Evolutionary conservation across 2,797 vertebrate species (phyloP).

Genomic region (Pseudotriccus pelzelni): DNA sequence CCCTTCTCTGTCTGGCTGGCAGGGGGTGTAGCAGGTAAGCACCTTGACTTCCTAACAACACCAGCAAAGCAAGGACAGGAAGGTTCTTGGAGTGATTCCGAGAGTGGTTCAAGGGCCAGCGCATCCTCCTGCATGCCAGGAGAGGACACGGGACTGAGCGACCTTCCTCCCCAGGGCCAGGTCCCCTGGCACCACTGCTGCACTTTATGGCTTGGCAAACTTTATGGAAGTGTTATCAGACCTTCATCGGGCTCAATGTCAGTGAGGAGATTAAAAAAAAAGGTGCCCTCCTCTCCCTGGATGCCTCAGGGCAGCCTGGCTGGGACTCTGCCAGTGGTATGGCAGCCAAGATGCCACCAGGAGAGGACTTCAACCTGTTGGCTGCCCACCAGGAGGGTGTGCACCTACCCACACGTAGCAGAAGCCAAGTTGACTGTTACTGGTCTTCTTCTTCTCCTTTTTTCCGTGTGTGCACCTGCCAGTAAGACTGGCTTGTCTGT

Average conservation of each 20-base stretch:
- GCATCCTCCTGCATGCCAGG: not conserved
- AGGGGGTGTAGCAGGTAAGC: slow-evolving; percentile 91
- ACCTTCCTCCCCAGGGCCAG: not conserved
- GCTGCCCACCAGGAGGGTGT: not conserved
- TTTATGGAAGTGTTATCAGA: not conserved
- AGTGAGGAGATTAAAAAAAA: not conserved
- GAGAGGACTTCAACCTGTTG: slow-evolving; percentile 20
- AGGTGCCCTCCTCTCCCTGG: not conserved
- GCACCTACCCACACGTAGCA: not conserved
- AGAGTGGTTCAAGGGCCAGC: not conserved
- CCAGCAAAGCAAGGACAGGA: not conserved
- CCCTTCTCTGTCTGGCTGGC: slow-evolving; percentile 86
- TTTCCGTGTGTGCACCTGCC: not conserved
- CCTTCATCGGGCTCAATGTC: not conserved
- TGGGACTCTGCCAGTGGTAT: not conserved
- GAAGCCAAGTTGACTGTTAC: not conserved
- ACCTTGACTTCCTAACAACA: not conserved
- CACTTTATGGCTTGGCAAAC: not conserved
- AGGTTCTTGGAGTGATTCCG: not conserved
- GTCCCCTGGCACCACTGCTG: not conserved
- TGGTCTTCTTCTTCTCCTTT: not conserved
- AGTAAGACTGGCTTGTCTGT: fast-evolving
- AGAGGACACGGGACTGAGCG: not conserved
- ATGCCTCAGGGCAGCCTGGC: not conserved
- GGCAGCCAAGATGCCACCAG: not conserved